These are phyloP conservation scores for Epicauta chinensis DNA, from an alignment of 1,140 invertebrate genomes.

Conservation along the genomic window DNA sequence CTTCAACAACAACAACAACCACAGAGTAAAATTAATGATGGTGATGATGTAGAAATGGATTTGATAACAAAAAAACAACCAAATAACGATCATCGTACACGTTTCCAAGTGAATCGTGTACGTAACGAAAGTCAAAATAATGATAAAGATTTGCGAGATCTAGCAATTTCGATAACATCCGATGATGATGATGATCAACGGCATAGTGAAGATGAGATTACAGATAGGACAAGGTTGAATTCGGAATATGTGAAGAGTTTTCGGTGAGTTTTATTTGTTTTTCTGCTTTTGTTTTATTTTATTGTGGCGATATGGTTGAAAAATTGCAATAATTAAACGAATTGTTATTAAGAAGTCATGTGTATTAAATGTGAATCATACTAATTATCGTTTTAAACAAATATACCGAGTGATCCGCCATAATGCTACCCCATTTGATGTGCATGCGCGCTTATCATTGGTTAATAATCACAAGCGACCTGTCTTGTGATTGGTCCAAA, in stretches of 20 bases:
- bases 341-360: too few species aligned
- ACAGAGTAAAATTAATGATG: too few species aligned
- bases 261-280: conserved; percentile 44
- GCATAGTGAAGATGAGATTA: conserved; percentile 27
- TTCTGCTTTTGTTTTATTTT: too few species aligned
- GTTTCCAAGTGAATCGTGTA: conserved; percentile 41
- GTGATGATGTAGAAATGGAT: not conserved
- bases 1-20: too few species aligned
- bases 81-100: conserved; percentile 30
- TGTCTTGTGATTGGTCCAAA: too few species aligned
- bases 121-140: conserved; percentile 30
- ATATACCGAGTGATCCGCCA: too few species aligned
- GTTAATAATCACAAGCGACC: too few species aligned
- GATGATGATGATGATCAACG: conserved; percentile 28
- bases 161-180: conserved; percentile 2
- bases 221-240: conserved; percentile 44
- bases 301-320: too few species aligned
- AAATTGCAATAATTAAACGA: not conserved
- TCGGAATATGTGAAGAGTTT: conserved; percentile 72
- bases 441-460: too few species aligned
- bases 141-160: conserved; percentile 14
- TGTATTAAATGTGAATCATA: too few species aligned
- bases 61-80: not conserved
- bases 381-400: too few species aligned
- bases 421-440: too few species aligned